Conservation (phyloP, 2,888 invertebrate genomes). For the Sepiola atlantica region DNA sequence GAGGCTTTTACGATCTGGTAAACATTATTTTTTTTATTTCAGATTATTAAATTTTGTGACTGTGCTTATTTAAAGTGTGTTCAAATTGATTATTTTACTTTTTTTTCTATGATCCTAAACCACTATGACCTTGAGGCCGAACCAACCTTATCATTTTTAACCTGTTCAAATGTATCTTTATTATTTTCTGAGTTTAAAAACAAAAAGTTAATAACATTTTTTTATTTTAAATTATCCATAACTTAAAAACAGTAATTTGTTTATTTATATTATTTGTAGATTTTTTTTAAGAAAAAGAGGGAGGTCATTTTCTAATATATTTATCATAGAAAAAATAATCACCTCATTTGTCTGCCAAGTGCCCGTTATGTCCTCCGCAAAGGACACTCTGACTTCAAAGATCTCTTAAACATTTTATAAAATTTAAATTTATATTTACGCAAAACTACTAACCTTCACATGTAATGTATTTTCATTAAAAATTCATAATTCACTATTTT, state of each 20-base stretch:
- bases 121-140: not conserved
- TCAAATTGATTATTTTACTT: not conserved
- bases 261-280: too few species aligned
- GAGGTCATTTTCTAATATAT: not conserved
- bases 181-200: not conserved
- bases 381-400: not conserved
- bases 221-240: not conserved
- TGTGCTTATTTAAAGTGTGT: not conserved
- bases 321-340: not conserved
- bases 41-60: not conserved
- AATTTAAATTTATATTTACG: too few species aligned
- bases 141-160: not conserved
- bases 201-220: not conserved
- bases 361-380: not conserved
- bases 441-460: too few species aligned
- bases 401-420: not conserved
- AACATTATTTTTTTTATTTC: not conserved
- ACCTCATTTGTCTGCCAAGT: not conserved
- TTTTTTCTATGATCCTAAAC: not conserved
- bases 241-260: too few species aligned
- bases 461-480: not conserved
- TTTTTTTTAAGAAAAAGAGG: not conserved
- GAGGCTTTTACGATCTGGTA: not conserved
- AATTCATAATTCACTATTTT: not conserved
- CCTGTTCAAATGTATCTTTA: not conserved